Base-by-base conservation (phyloP, 1,140 invertebrate species). In the Lasioglossum albipes region DNA sequence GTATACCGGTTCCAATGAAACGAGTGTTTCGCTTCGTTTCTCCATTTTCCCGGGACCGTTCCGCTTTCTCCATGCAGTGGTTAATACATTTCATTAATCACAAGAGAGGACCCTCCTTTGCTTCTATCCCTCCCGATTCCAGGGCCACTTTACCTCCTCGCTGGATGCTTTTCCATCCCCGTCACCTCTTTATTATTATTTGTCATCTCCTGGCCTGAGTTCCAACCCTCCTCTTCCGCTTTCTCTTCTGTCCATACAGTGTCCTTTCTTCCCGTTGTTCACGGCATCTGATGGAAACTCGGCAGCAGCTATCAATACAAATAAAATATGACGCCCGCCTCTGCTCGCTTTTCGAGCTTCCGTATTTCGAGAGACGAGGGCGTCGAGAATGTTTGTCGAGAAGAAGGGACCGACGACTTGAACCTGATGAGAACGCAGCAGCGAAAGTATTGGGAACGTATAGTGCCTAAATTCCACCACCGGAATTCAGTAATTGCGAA, bases 41-140 rank as follows among this genome's bases (percentile, higher is more conserved):
- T 64, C 54, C 79, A 18, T 73, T 75, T 81, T 65, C 9, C 45
- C 10, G 45, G 10, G 45, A 49, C 10, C 45, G 45, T 49, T 41
- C 54, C 66, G 41, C 73, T 54, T 49, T 52, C 59, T 27, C 61
- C n/a, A 16, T 49, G 22, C 73, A 83, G 36, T 73, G 80, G 84
- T 86, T 86, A 86, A 86, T 86, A 81, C 81, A 85, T 86, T 86
- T 91, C 75, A 89, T 81, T 81, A 93, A 89, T 81, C 89, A 90
- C 89, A 83, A 88, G 84, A 87, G 84, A 16, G 16, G 69, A 77
- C 64, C 73, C 54, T 75, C 52, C 57, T 18, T 20, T 16, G 5
- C 18, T 20, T 5, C 66, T 65, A 72, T 64, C 41, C 41, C 22
- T 61, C 57, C 66, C 41, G 20, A 41, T 83, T 52, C 41, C 72